Conservation (phyloP, 2,113 vertebrate genomes). For the Crotalus viridis region DNA sequence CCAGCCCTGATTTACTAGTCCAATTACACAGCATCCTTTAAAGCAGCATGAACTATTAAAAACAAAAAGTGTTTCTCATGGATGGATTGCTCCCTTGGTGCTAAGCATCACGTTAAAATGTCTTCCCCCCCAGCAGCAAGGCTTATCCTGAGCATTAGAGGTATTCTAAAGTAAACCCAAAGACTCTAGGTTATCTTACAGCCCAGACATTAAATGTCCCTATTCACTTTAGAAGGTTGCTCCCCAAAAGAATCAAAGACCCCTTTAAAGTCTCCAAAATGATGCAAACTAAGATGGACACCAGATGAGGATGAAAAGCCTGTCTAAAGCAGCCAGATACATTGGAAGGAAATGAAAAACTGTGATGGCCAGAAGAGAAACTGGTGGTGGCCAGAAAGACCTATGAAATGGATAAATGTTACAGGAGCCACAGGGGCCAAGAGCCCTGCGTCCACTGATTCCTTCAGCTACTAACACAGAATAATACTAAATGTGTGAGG, state of each 20-base stretch:
- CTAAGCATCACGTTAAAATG: not conserved
- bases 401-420: not conserved
- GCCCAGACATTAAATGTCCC: not conserved
- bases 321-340: not conserved
- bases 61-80: not conserved
- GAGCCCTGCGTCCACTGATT: not conserved
- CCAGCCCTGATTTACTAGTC: not conserved
- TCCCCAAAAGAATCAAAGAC: not conserved
- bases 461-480: not conserved
- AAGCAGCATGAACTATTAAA: not conserved
- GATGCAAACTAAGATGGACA: not conserved
- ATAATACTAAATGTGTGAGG: not conserved
- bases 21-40: not conserved
- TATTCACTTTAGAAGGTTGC: not conserved
- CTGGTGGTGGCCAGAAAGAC: too few species aligned
- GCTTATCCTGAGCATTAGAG: fast-evolving
- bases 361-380: constrained; percentile 1
- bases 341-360: not conserved
- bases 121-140: not conserved
- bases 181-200: not conserved
- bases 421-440: not conserved
- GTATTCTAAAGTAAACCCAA: not conserved
- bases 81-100: fast-evolving
- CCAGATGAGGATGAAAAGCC: not conserved
- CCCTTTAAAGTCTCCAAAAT: not conserved